phyloP scores from a whole-genome alignment of 2,113 vertebrate genomes.

The Platysternon megacephalum region DNA sequence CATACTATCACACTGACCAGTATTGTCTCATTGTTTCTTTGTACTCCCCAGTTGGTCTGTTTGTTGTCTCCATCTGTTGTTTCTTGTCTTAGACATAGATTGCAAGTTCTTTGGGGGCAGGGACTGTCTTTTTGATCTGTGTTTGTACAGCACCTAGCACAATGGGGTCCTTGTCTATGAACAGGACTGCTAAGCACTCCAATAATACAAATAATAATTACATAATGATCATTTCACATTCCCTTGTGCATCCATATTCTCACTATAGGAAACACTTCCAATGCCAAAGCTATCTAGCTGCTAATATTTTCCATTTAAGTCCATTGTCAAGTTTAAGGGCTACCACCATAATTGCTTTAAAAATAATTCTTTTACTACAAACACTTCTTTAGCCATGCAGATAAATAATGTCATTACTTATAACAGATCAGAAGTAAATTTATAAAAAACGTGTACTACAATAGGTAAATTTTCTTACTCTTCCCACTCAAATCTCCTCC shows the following conservation, averaged over 20 bases:
- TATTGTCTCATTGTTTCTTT: no score
- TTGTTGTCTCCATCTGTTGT: no score
- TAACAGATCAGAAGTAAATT: not conserved
- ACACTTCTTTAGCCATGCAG: not conserved
- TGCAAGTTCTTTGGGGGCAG: no score
- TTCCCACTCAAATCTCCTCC: not conserved
- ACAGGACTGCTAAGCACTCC: no score
- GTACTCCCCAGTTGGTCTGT: no score
- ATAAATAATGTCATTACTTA: not conserved
- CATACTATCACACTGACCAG: no score
- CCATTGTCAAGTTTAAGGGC: not conserved
- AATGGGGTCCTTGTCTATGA: no score
- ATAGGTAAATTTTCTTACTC: not conserved
- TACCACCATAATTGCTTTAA: not conserved
- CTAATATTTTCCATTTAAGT: not conserved
- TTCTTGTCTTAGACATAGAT: no score
- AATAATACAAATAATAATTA: no score
- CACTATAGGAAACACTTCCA: not conserved
- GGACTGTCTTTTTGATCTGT: no score
- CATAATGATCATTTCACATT: no score
- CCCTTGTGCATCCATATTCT: accelerated
- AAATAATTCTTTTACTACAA: accelerated
- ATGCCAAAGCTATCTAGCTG: accelerated
- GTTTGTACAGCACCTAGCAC: no score
- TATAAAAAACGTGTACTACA: not conserved